phyloP scores from a whole-genome alignment of 2,113 vertebrate genomes.

The Malaclemys terrapin region DNA sequence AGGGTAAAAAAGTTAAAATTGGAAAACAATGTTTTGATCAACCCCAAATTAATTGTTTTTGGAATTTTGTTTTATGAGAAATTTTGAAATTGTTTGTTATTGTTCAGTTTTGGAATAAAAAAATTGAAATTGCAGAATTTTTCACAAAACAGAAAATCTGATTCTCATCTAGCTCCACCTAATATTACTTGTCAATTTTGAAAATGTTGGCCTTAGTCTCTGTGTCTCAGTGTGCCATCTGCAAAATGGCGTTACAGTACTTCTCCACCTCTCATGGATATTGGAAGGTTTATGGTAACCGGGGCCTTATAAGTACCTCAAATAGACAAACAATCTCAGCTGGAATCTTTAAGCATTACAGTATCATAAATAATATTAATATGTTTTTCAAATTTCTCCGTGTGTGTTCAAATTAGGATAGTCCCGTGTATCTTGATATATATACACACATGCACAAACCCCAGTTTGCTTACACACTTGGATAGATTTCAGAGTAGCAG shows the following conservation, averaged over 20 bases:
- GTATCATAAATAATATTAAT: neutral
- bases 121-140: too few species aligned
- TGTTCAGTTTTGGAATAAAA: too few species aligned
- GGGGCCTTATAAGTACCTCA: neutral
- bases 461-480: too few species aligned
- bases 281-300: neutral
- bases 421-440: neutral
- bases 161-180: neutral
- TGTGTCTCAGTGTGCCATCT: neutral
- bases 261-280: neutral
- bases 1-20: neutral
- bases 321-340: neutral
- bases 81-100: too few species aligned
- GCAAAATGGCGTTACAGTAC: neutral
- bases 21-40: neutral
- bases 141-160: too few species aligned
- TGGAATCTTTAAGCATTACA: neutral
- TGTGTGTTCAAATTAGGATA: neutral
- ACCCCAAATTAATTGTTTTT: neutral
- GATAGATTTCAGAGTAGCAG: too few species aligned
- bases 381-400: neutral
- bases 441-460: neutral
- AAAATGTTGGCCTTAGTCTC: neutral
- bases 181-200: neutral
- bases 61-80: too few species aligned